Conservation (phyloP, 2,797 vertebrate genomes). For the Oryzias dopingdopingensis region DNA sequence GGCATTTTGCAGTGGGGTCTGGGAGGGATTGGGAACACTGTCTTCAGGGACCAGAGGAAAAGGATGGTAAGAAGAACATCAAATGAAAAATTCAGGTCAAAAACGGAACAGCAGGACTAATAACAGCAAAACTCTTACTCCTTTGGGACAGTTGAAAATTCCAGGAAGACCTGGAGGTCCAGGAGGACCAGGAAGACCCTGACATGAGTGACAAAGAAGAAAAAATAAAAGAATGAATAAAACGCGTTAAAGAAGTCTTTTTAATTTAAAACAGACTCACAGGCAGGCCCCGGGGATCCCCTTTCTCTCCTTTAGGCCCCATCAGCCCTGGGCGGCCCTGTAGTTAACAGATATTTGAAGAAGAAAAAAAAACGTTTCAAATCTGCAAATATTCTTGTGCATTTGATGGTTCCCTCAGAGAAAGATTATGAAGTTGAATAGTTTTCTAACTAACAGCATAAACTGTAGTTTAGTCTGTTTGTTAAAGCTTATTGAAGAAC, state of each 20-base stretch:
- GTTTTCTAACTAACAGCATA: too few relatives aligned
- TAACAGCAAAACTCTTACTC: conserved; percentile 72
- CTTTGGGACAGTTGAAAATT: conserved; percentile 84
- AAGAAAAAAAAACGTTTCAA: neutral
- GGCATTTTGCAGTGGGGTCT: conserved; percentile 92
- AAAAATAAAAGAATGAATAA: neutral
- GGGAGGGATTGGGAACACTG: conserved; percentile 87
- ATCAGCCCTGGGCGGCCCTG: conserved; percentile 89
- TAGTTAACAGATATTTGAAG: conserved; percentile 1
- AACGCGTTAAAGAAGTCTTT: neutral
- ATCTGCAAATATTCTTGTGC: neutral
- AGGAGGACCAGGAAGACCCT: conserved; percentile 85
- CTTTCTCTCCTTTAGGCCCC: conserved; percentile 85
- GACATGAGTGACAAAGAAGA: neutral
- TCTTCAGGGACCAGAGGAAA: conserved; percentile 72
- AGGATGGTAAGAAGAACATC: conserved; percentile 49
- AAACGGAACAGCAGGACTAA: too few relatives aligned
- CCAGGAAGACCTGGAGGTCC: conserved; percentile 86
- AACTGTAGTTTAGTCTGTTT: too few relatives aligned
- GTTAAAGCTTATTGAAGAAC: too few relatives aligned
- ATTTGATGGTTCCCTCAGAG: too few relatives aligned
- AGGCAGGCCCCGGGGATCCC: conserved; percentile 68
- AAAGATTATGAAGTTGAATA: too few relatives aligned
- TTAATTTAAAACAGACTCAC: conserved; percentile 71
- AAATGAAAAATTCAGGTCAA: neutral